Evolutionary conservation across 2,113 vertebrate species (phyloP).

Genomic region (Oncorhynchus nerka): DNA sequence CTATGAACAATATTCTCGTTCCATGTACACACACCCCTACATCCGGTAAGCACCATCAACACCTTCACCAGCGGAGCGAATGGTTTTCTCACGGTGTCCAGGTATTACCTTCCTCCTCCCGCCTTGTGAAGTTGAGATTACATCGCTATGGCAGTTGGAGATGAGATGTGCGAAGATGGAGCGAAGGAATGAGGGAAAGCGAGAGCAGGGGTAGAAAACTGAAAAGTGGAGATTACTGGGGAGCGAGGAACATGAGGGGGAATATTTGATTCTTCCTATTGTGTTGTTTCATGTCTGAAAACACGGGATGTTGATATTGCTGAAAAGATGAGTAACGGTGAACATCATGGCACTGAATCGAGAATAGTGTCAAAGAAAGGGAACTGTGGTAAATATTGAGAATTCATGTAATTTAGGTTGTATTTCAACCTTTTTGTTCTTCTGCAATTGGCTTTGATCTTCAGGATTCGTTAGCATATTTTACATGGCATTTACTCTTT

Average conservation of each 20-base stretch:
- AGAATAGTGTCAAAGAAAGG: background rate
- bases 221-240: constrained; percentile 68
- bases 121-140: constrained; percentile 41
- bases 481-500: background rate
- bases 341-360: constrained; percentile 7
- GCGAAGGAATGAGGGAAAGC: constrained; percentile 27
- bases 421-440: background rate
- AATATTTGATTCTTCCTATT: constrained; percentile 60
- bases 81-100: background rate
- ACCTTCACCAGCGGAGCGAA: background rate
- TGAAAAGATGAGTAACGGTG: constrained; percentile 17
- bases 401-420: background rate
- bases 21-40: background rate
- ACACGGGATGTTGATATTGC: constrained; percentile 44
- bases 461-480: background rate
- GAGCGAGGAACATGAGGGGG: constrained; percentile 41
- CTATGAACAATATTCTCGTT: background rate
- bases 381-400: background rate
- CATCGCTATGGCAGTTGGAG: constrained; percentile 35
- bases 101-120: background rate
- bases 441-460: background rate
- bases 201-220: constrained; percentile 29
- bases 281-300: constrained; percentile 57
- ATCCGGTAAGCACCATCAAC: background rate
- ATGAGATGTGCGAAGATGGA: constrained; percentile 47